Conservation (phyloP, 2,888 invertebrate species). For the Phyllotreta striolata region DNA sequence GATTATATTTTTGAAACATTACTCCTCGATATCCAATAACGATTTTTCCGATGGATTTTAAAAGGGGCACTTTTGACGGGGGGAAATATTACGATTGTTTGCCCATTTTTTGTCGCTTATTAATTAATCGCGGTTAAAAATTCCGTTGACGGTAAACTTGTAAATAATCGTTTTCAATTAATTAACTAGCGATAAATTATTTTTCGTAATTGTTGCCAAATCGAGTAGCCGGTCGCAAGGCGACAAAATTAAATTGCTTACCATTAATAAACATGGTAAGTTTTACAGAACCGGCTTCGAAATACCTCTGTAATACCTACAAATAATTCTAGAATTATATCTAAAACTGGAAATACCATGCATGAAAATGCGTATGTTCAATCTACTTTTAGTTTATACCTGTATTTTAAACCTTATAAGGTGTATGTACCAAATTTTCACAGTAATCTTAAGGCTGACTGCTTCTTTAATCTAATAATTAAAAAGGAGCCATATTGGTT, state of each 20-base stretch:
- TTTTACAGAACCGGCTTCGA: slow-evolving; percentile 38
- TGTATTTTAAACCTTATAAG: too few relatives aligned
- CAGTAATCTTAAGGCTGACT: too few relatives aligned
- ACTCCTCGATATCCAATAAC: slow-evolving; percentile 44
- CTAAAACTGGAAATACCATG: too few relatives aligned
- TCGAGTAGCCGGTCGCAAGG: slow-evolving; percentile 40
- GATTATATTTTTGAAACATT: slow-evolving; percentile 49
- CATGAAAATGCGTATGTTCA: too few relatives aligned
- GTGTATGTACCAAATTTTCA: too few relatives aligned
- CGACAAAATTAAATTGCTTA: slow-evolving; percentile 51
- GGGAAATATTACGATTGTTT: slow-evolving; percentile 23
- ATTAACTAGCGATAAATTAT: slow-evolving; percentile 46
- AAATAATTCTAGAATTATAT: too few relatives aligned
- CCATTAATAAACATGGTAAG: slow-evolving; percentile 47
- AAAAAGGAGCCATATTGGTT: too few relatives aligned
- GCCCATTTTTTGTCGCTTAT: not conserved
- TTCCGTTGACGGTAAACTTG: slow-evolving; percentile 18
- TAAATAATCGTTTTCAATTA: slow-evolving; percentile 36
- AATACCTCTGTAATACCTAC: too few relatives aligned
- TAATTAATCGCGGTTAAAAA: slow-evolving; percentile 5
- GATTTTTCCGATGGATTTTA: slow-evolving; percentile 30
- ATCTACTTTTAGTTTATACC: too few relatives aligned
- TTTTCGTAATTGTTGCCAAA: slow-evolving; percentile 40
- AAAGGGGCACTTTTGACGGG: not conserved
- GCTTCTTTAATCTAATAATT: too few relatives aligned